Base-by-base conservation (phyloP, 64 coral and sea anemone genomes). In the Actinia tenebrosa region DNA sequence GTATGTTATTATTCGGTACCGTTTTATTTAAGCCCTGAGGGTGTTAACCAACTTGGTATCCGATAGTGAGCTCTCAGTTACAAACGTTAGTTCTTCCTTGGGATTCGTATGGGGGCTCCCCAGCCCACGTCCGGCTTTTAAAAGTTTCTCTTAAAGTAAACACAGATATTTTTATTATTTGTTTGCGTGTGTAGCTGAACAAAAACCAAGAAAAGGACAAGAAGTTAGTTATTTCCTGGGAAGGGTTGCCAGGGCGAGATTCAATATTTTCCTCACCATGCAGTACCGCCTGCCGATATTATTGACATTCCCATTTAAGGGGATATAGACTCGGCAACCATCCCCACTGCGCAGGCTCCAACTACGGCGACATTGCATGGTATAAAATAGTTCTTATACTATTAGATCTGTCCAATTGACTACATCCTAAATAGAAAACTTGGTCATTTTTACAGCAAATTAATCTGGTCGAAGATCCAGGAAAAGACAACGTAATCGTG, bases 261-360 rank as follows among this genome's bases (percentile, higher is more conserved):
- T 42, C 26, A 75, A 75, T 75, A 7, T 75, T 42, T 16, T n/a
- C 25, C 69, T 13, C 69, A 75, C 26, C 69, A 75, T 75, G 69
- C 7, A 8, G 3, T 42, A 75, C 69, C 69, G 25, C 69, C 69
- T 75, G 25, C 10, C 7, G 9, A 25, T n/a, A 10, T 16, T 75
- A 26, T 75, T 75, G 69, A 75, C 69, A 75, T 75, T 75, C 69
- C 69, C 69, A 75, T 75, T 75, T 75, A 69, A 27, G 64, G 30
- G 64, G 4, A 23, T 1, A 25, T 69, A 25, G n/a, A n/a, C 7
- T 75, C 9, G 69, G 22, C 9, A n/a, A n/a, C 10, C 63, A 23
- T 7, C 27, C 27, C 13, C 11, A 75, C 69, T 75, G 25, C 69
- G 69, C 69, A 75, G 7, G 26, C 25, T 10, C 69, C 20, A 42